Base-by-base conservation (phyloP, 2,797 vertebrate genomes). In the Rhinophrynus dorsalis region DNA sequence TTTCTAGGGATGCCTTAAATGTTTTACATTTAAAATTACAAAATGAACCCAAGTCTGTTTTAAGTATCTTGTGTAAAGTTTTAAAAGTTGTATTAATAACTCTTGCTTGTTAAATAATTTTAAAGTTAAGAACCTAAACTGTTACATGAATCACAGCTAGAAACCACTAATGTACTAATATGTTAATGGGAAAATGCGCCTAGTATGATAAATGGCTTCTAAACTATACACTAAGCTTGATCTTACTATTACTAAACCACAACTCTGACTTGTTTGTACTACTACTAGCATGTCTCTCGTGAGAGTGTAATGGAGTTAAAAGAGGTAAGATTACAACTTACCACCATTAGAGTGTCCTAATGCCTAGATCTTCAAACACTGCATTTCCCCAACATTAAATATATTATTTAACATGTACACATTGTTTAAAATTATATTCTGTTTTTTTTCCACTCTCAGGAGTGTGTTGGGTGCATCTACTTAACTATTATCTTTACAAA, bases 181-280 rank as follows among this genome's bases (percentile, higher is more conserved):
- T 95, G 92, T 92, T 93, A 94, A 93, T 94, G 89, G 88, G 86
- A 87, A 86, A 89, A 83, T 86, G 86, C 91, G 91, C 93, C 90
- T 93, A 94, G 88, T 91, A 89, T 86, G 93, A 97, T 97, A 95
- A 89, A 94, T 94, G 92, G 92, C 92, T 90, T 92, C 90, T 94
- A 95, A 96, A 93, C 89, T 89, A 94, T 92, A 89, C 89, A 94
- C 84, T 95, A 95, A 92, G 91, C 90, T 94, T 93, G 87, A 94
- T 93, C 89, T 92, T 94, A 93, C 92, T 97, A 98, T 92, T 94
- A 93, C 92, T 97, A 98, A 98, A 95, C 91, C 91, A 91, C 94
- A 92, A 92, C 86, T 94, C 89, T 93, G 91, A 93, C 90, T 92
- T 92, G 91, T 92, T 92, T 94, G 93, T 88, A 91, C 90, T 88